Evolutionary conservation across 2,888 invertebrate genomes (phyloP), one percentile per base, ranked within the genome.

Genomic region (Melipona beecheii): DNA sequence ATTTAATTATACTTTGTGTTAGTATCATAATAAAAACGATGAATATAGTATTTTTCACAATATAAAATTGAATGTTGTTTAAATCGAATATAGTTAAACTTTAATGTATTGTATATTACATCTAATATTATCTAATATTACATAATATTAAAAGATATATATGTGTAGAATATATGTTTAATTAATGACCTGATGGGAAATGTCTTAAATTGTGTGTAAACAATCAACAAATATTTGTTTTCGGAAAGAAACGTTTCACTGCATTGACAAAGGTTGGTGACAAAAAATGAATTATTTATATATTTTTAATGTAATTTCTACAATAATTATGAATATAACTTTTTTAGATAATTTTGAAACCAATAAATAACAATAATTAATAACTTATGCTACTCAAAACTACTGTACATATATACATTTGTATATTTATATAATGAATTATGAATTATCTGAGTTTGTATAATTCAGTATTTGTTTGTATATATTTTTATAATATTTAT

Each of bases 381-480:
- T 58, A 62, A 73, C 27, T 52, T 69, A 11, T 36, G 4, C 0
- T 27, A 52, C 52, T 72, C 17, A 56, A 62, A 50, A 21, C 15
- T 31, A 19, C 71, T 76, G 31, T 66, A 50, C 43, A 62, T 49
- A 73, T 49, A 56, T n/a, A 56, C 13, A 62, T 36, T 36, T 54
- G 43, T 43, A 60, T 65, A 58, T 43, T 15, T 68, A 62, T 70
- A 65, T 36, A 71, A 85, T 83, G 83, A 60, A 70, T 81, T 3
- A 82, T 82, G 82, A 62, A 77, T 81, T 3, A 50, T 50, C 49
- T 62, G 31, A 43, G 70, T 69, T 50, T 72, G 24, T 72, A 21
- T 72, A 36, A 72, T 74, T 62, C 24, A 31, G 5, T 21, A 58
- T 5, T 72, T 75, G 13, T 75, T 80, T 76, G 49, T 62, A 65